Evolutionary conservation across 1,140 invertebrate genomes (phyloP).

Genomic region (Galleria mellonella): DNA sequence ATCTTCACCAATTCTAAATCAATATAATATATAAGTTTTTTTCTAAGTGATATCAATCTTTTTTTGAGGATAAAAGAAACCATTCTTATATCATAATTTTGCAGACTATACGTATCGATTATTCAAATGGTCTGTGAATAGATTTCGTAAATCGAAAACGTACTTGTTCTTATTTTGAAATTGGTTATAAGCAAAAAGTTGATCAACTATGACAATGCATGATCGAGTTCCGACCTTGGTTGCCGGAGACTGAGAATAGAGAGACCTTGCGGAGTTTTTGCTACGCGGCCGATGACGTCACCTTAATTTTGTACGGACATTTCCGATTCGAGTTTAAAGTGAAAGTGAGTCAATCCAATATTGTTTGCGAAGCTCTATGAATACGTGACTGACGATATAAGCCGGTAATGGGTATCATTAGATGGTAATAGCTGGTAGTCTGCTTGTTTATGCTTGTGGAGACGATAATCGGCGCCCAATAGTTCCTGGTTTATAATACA

Average conservation of each 20-base stretch:
- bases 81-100: too few relatives aligned
- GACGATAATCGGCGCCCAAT: too few relatives aligned
- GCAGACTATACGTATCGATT: too few relatives aligned
- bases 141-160: neutral
- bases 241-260: too few relatives aligned
- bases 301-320: neutral
- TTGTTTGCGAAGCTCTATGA: too few relatives aligned
- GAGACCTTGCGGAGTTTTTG: slow-evolving; percentile 17
- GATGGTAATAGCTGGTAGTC: neutral
- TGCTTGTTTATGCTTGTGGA: too few relatives aligned
- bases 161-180: slow-evolving; percentile 11
- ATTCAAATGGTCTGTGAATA: too few relatives aligned
- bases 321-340: slow-evolving; percentile 2
- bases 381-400: neutral
- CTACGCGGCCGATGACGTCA: slow-evolving; percentile 11
- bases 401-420: neutral
- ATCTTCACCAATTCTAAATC: too few relatives aligned
- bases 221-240: slow-evolving; percentile 16
- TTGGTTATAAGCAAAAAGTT: slow-evolving; percentile 5
- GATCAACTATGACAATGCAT: slow-evolving; percentile 13
- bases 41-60: too few relatives aligned
- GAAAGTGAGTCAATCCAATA: slow-evolving; percentile 13
- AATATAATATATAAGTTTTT: too few relatives aligned
- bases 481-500: too few relatives aligned
- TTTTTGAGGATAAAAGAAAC: neutral